Base-by-base conservation (phyloP, 2,113 vertebrate species). In the Columbina picui region DNA sequence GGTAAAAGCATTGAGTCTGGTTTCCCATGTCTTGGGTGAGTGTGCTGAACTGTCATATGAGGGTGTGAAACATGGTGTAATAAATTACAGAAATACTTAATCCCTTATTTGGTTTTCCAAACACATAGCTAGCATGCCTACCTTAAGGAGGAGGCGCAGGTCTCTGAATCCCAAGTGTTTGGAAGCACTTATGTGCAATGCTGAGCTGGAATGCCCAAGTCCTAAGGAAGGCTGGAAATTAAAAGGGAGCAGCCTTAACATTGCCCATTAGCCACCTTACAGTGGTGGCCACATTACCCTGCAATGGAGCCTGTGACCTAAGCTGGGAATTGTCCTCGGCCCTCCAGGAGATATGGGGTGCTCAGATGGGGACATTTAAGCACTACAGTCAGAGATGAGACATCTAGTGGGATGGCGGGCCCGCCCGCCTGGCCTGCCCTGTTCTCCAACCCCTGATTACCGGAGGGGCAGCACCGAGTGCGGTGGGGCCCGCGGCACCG, bases 321-420 rank as follows among this genome's bases (percentile, higher is more conserved):
- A 16, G 14, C 13, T 34, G 8, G 0, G 1, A 16, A 6, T 18
- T 47, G 10, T 12, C 30, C 70, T 25, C 2, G 1, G 13, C 23
- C 32, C 32, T 26, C 29, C 34, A 3, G 87, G 67, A 61, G 65
- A 3, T 20, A 32, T 45, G 17, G 74, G 56, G 57, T 0, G 0
- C 77, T 53, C 14, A 3, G 76, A 53, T 0, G 5, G 8, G 2
- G 8, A 38, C 43, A 45, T 45, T 45, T 45, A 45, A 45, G 43
- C 43, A 45, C 43, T 45, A 45, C 8, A 19, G 45, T 47, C 45
- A 47, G 22, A 49, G 47, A 49, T 49, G 43, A 45, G 43, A 45
- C 43, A 19, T n/a, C n/a, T 10, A 6, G 30, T 0, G 8, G 30
- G 30, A 5, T 0, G n/a, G 15, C 3, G 2, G 19, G n/a, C 5